Base-by-base conservation (phyloP, 1,140 invertebrate species). In the Formica selysi region DNA sequence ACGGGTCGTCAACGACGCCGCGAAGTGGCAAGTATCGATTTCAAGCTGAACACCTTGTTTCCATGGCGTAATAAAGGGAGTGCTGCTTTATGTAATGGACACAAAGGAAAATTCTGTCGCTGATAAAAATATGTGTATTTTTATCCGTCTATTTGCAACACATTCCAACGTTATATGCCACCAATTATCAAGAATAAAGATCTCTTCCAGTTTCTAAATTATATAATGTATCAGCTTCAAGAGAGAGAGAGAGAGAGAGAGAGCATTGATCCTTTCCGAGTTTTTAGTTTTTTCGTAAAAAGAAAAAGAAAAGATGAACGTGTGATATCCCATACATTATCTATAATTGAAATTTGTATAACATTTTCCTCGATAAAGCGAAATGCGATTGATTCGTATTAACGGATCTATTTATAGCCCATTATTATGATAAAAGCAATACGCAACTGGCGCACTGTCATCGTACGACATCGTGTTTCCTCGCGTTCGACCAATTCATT, bases 11-110 rank as follows among this genome's bases (percentile, higher is more conserved):
- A 10, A 73, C 57, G 67, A 73, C 19, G 51, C 38, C 57, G 51
- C 79, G 26, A 81, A 81, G 79, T 81, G 38, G 51, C 51, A 65
- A 57, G 67, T 81, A 81, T 81, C 79, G 79, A 81, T 81, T 81
- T 81, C 54, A 73, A 81, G 79, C 59, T 48, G 79, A 81, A 81
- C 67, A 61, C 67, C 65, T 70, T 71, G 78, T 81, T 81, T 61
- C 67, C 57, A 44, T 19, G 54, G 68, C 16, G 67, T 44, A 44
- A 36, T 73, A 73, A 62, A 81, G 57, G 36, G 54, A 32, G 61
- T 65, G 38, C 41, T 36, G n/a, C 36, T 36, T 73, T 73, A 13
- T 54, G 38, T 8, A 29, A 83, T 29, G 16, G 44, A 81, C 19
- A 68, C 32, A 81, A 59, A 22, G 54, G 36, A 19, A 59, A 1